These are phyloP conservation scores for Myotis lucifugus DNA, from an alignment of 2,113 vertebrate genomes.

Conservation along the genomic window DNA sequence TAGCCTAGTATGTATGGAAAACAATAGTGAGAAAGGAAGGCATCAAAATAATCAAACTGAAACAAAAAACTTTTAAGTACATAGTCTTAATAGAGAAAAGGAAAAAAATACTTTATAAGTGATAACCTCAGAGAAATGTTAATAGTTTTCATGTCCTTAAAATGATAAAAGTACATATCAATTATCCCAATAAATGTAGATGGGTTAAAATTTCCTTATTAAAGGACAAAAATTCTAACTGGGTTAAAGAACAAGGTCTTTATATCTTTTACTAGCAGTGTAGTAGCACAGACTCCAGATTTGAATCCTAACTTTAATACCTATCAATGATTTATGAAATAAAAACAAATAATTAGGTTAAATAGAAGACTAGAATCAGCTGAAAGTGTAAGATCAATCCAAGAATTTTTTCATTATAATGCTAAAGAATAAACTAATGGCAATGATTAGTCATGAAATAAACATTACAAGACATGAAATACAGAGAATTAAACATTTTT, in stretches of 20 bases:
- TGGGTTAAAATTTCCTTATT: not conserved
- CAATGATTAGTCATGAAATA: not conserved
- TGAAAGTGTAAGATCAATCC: not conserved
- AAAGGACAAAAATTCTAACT: not conserved
- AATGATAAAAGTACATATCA: not conserved
- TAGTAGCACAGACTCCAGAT: not conserved
- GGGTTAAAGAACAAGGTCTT: not conserved
- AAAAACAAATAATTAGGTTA: not conserved
- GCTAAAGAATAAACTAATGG: not conserved
- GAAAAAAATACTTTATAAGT: not conserved
- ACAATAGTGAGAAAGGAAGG: not conserved
- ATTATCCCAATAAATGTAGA: not conserved
- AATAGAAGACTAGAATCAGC: not conserved
- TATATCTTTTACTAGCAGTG: not conserved
- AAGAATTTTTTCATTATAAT: not conserved
- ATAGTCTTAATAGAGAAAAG: not conserved
- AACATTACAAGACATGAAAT: not conserved
- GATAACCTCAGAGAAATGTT: conserved; percentile 24
- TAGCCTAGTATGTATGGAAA: not conserved
- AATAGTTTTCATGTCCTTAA: not conserved
- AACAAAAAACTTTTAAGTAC: not conserved
- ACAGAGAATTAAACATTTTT: not conserved
- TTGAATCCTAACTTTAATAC: not conserved
- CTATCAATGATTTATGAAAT: not conserved
- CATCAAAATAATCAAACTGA: not conserved